These are phyloP conservation scores for Psittacus erithacus DNA, from an alignment of 2,113 vertebrate genomes.

Conservation along the genomic window DNA sequence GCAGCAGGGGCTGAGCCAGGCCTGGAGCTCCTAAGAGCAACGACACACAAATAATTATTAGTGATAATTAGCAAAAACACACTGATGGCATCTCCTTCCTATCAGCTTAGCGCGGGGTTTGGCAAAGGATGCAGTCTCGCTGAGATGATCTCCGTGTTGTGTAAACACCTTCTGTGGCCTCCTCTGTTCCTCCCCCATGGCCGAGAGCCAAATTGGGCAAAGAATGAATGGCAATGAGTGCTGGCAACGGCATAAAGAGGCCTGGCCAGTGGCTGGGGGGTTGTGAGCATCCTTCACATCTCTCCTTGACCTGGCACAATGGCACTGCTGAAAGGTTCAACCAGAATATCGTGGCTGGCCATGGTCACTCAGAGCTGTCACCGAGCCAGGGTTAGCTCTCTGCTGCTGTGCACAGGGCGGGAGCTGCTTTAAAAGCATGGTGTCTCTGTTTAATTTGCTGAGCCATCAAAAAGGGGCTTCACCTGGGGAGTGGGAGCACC, in stretches of 20 bases:
- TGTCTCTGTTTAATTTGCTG: background rate
- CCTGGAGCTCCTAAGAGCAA: background rate
- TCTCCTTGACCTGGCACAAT: background rate
- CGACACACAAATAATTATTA: slow-evolving; percentile 21
- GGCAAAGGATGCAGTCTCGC: background rate
- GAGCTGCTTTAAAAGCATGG: background rate
- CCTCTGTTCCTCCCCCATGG: background rate
- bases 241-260: accelerated
- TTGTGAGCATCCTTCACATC: background rate
- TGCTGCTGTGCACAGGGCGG: background rate
- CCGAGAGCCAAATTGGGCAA: background rate
- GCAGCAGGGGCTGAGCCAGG: background rate
- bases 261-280: background rate
- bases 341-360: background rate
- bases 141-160: background rate
- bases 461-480: background rate
- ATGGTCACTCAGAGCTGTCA: background rate
- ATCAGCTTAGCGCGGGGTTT: background rate
- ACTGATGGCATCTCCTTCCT: background rate
- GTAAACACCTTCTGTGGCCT: slow-evolving; percentile 3
- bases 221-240: background rate
- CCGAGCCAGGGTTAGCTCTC: background rate
- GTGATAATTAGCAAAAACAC: background rate
- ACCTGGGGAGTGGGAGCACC: background rate
- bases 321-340: background rate